These are phyloP conservation scores for Notocelia uddmanniana DNA, from an alignment of 2,888 invertebrate genomes.

Conservation along the genomic window DNA sequence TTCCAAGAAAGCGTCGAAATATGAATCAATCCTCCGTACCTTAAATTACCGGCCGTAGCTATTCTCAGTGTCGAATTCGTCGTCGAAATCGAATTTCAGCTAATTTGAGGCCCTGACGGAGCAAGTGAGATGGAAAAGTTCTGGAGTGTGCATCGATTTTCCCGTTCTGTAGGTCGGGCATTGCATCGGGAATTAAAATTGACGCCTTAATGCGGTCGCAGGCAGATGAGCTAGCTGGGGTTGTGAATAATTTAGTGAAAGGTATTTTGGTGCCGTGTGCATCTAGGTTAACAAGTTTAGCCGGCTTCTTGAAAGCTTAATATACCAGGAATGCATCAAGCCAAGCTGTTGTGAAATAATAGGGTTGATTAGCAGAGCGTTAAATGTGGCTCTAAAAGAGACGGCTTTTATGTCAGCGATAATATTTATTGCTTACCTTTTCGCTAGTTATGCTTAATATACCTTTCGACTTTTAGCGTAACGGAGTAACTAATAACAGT, in stretches of 20 bases:
- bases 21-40: background rate
- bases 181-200: conserved; percentile 60
- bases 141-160: conserved; percentile 54
- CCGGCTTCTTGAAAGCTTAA: conserved; percentile 28
- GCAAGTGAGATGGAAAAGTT: conserved; percentile 58
- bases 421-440: background rate
- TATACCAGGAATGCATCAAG: background rate
- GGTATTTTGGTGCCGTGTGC: conserved; percentile 40
- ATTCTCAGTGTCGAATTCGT: conserved; percentile 9
- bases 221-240: conserved; percentile 38
- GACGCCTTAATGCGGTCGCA: conserved; percentile 53
- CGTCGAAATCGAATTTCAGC: conserved; percentile 47
- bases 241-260: conserved; percentile 41
- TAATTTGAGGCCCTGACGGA: conserved; percentile 35
- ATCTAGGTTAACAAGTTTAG: conserved; percentile 40
- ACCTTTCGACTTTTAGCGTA: background rate
- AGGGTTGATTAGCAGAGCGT: background rate
- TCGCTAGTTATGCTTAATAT: background rate
- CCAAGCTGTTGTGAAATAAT: background rate
- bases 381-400: background rate
- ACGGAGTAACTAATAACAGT: background rate
- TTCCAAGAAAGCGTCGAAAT: background rate
- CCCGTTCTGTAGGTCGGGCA: conserved; percentile 47
- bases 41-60: background rate
- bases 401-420: conserved; percentile 4